Conservation (phyloP, 2,113 vertebrate genomes). For the Australoheros scitulus region DNA sequence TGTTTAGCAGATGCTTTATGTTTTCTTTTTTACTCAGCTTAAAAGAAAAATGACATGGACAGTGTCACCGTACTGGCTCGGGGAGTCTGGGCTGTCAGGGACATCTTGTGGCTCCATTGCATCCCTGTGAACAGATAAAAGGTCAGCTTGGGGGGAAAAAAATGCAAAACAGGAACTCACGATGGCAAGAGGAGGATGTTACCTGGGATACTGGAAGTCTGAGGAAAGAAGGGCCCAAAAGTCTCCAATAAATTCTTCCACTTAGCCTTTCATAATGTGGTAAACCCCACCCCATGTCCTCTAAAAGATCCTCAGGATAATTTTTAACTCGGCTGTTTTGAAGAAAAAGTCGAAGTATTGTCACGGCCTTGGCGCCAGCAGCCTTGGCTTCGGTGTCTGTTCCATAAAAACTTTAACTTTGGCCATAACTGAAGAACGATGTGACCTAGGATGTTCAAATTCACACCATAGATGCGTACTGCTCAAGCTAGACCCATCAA, state of each 20-base stretch:
- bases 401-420: too few species aligned
- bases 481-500: too few species aligned
- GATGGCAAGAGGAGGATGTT: slow-evolving; percentile 18
- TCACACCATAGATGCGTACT: too few species aligned
- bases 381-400: too few species aligned
- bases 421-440: too few species aligned
- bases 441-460: too few species aligned
- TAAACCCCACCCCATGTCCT: too few species aligned
- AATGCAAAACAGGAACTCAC: not conserved
- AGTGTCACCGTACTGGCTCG: slow-evolving; percentile 62
- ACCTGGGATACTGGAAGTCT: not conserved
- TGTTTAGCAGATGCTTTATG: not conserved
- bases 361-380: too few species aligned
- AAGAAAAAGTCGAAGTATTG: too few species aligned
- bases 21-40: not conserved
- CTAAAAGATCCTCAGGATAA: not conserved
- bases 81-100: slow-evolving; percentile 54
- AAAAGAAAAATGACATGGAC: not conserved
- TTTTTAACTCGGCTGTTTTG: not conserved
- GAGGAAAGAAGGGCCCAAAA: too few species aligned
- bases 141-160: slow-evolving; percentile 26
- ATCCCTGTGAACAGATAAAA: slow-evolving; percentile 68
- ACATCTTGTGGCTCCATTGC: slow-evolving; percentile 46
- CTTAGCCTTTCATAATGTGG: not conserved
- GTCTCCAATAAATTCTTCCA: too few species aligned